These are phyloP conservation scores for Gambelia wislizenii DNA, from an alignment of 2,797 vertebrate genomes.

Conservation along the genomic window DNA sequence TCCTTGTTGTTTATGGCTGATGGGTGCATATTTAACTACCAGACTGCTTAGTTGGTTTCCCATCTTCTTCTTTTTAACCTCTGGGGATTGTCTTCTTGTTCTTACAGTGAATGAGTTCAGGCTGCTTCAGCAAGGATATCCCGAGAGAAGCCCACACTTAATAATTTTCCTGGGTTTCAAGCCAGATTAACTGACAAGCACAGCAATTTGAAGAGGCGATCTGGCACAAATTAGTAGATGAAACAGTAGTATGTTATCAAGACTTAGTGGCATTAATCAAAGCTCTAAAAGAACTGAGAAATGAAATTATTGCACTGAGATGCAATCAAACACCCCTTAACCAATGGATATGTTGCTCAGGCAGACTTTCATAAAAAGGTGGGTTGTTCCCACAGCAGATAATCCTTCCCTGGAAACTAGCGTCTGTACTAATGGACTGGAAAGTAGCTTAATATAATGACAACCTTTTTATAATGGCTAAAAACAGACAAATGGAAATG, in stretches of 20 bases:
- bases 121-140: background rate
- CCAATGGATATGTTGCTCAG: background rate
- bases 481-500: slow-evolving; percentile 4
- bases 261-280: slow-evolving; percentile 16
- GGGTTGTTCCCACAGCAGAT: background rate
- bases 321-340: background rate
- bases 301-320: background rate
- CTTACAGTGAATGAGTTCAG: background rate
- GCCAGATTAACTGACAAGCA: background rate
- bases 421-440: slow-evolving; percentile 30
- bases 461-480: background rate
- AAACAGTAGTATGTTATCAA: background rate
- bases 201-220: background rate
- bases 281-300: background rate
- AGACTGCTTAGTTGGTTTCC: background rate
- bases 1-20: too few species aligned
- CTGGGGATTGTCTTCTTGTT: background rate
- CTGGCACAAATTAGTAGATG: background rate
- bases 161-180: background rate
- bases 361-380: background rate
- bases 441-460: slow-evolving; percentile 24
- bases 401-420: background rate
- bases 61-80: background rate
- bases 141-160: background rate
- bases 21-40: background rate